Evolutionary conservation across 2,888 invertebrate species (phyloP), one percentile per base, ranked within the genome.

Genomic region (Dusona sp.): DNA sequence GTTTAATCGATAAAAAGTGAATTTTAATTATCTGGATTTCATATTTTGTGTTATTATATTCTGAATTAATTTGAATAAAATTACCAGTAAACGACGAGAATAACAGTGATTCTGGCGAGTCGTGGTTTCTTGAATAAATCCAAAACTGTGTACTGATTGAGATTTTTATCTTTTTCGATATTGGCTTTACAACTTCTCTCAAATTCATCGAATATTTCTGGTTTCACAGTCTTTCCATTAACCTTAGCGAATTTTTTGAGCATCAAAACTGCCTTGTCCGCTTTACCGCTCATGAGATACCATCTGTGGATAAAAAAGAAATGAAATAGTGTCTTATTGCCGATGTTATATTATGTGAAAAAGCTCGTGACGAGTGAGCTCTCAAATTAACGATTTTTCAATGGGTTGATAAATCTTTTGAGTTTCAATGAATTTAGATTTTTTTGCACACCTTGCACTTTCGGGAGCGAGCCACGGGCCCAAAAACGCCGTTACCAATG

Each of bases 391-490:
- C 16, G 4, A 48, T 48, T n/a, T n/a, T n/a, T n/a, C 48, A 16
- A n/a, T 48, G 19, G 7, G 19, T 48, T 19, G 19, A 19, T 64
- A 74, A 36, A 54, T 19, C 7, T 29, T 70, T 57, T 25, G 22
- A 13, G 7, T 38, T 9, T n/a, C 2, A 38, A 6, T n/a, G 13
- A 54, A 67, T 57, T 48, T 48, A 16, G n/a, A 19, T 1, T 54
- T 9, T n/a, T 72, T 65, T 38, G 2, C n/a, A 65, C 89, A 94
- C 94, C 94, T 96, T 19, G 98, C 98, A 90, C 98, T 98, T 94
- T 98, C 98, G 0, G 98, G 98, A 1, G 98, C 97, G 36, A 97
- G 92, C 95, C 96, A 96, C 0, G 98, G 98, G 0, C 97, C 97
- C 0, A 97, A 93, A 29, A 97, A 95, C 0, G 97, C 97, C 45